Base-by-base conservation (phyloP, 2,797 vertebrate species). In the Neomorphus geoffroyi region DNA sequence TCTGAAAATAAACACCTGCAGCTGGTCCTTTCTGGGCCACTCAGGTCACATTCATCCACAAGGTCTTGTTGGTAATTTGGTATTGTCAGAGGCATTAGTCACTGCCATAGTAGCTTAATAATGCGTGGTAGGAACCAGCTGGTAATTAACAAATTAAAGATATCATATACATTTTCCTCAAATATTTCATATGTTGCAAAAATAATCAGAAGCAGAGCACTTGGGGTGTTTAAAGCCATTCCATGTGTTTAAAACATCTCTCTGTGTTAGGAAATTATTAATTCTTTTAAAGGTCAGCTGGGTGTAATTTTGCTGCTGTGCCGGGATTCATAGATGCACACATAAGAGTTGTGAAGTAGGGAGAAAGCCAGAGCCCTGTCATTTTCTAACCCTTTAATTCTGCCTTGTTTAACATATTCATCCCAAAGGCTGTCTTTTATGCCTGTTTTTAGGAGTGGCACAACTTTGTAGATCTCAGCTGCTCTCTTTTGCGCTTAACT, bases 1-100 rank as follows among this genome's bases (percentile, higher is more conserved):
- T 93, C 69, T 92, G 90, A 80, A 95, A 88, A 82, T 27, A 61
- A 93, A 69, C 88, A 94, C 94, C 90, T 95, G 93, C 39, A 5
- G 91, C 74, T 85, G 60, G 86, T 66, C 46, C 64, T 92, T 95
- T 74, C 62, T 53, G 64, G 96, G 93, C 96, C 70, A 75, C 67
- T 97, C 82, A 62, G 96, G 96, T 96, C 97, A 92, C 97, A 94
- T 97, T 97, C 95, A 91, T 97, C 93, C 93, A 30, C 83, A 85
- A 93, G 80, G 74, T 95, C 79, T 66, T 97, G 80, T 80, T 93
- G 90, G 86, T 93, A 90, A 85, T 93, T 95, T 71, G 50, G 78
- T 84, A 30, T 91, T 92, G 88, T 93, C 91, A 71, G 80, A 93
- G 71, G 69, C 93, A 89, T 97, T 96, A 94, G 91, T 97, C 93